These are phyloP conservation scores for Forbesichthys agassizii DNA, from an alignment of 2,113 vertebrate genomes.

Conservation along the genomic window DNA sequence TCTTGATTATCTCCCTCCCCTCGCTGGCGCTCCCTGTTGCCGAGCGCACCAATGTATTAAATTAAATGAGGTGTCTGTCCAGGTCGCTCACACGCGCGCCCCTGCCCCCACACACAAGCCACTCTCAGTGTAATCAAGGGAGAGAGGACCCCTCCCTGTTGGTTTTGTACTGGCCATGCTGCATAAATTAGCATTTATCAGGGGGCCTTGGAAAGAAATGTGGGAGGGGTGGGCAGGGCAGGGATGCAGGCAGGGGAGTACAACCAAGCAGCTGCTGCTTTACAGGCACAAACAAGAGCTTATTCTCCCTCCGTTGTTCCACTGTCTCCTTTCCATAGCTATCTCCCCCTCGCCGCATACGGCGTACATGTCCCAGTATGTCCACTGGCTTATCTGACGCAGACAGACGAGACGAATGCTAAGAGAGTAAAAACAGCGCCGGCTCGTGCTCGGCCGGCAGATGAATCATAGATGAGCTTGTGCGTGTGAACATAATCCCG, in stretches of 20 bases:
- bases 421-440: slow-evolving; percentile 55
- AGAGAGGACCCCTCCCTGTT: slow-evolving; percentile 57
- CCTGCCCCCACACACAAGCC: slow-evolving; percentile 76
- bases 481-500: slow-evolving; percentile 72
- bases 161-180: slow-evolving; percentile 64
- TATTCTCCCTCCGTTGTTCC: slow-evolving; percentile 54
- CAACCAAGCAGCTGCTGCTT: neutral
- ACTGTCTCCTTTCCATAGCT: slow-evolving; percentile 32
- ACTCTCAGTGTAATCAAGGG: neutral
- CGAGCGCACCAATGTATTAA: slow-evolving; percentile 87
- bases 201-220: slow-evolving; percentile 50
- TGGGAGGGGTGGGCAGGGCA: slow-evolving; percentile 47
- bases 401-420: slow-evolving; percentile 62
- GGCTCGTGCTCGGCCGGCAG: slow-evolving; percentile 56
- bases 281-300: slow-evolving; percentile 66
- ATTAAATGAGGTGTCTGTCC: slow-evolving; percentile 95
- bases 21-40: slow-evolving; percentile 78
- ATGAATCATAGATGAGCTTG: slow-evolving; percentile 78
- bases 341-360: slow-evolving; percentile 27
- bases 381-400: slow-evolving; percentile 62
- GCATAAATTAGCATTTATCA: slow-evolving; percentile 81
- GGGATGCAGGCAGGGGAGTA: neutral
- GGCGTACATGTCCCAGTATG: slow-evolving; percentile 36
- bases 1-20: slow-evolving; percentile 89
- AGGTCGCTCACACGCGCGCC: slow-evolving; percentile 65